Base-by-base conservation (phyloP, 2,888 invertebrate genomes). In the Erpobdella octoculata region DNA sequence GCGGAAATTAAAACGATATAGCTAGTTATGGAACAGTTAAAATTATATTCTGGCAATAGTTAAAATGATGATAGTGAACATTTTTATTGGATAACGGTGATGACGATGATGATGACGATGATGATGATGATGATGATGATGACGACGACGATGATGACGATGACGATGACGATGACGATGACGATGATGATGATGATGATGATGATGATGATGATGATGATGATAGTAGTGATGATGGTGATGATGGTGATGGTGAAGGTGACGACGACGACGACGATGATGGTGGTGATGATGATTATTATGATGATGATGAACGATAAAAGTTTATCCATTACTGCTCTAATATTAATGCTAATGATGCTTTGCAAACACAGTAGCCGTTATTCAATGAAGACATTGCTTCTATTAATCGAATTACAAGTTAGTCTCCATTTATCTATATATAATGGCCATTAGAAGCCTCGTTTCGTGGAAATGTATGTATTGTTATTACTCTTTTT, bases 81-180 rank as follows among this genome's bases (percentile, higher is more conserved):
- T n/a, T n/a, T n/a, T n/a, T n/a, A n/a, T n/a, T n/a, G n/a, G n/a
- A n/a, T n/a, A n/a, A 46, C 21, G 46, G 18, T 46, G 46, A 3
- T 46, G 46, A 3, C 5, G 46, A 3, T 46, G 46, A 46, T 46
- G 46, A 46, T 46, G 46, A 46, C 21, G 46, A 5, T 46, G 46
- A 2, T 46, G 46, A 5, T 3, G 46, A 5, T 46, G 46, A 46
- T 2, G 46, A 46, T 46, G 46, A 46, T 46, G 46, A 46, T 5
- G 46, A 65, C 37, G 65, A 37, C n/a, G 36, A 36, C 2, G 31
- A 59, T 59, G 8, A 59, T 59, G 5, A 59, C 28, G 61, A 33
- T 64, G 64, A 58, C 28, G 58, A 58, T 58, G 58, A 58, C 6
- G 58, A 58, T 58, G 58, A 58, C 28, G 58, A 58, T 58, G 58